These are phyloP conservation scores for Lochmaea capreae DNA, from an alignment of 2,888 invertebrate genomes.

Conservation along the genomic window DNA sequence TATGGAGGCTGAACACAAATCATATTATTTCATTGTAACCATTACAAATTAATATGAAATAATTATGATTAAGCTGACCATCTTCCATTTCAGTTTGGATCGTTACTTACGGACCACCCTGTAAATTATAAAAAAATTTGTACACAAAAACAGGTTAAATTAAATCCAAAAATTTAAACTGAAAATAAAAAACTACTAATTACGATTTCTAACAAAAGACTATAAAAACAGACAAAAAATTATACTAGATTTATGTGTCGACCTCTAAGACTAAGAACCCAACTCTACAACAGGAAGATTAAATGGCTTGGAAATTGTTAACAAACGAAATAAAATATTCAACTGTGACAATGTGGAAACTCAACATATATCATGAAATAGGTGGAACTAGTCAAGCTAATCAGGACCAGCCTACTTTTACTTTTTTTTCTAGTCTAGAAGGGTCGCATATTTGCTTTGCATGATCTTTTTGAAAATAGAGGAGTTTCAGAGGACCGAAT, in stretches of 20 bases:
- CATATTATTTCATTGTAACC: too few relatives aligned
- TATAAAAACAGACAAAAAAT: background rate
- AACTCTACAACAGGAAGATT: constrained; percentile 21
- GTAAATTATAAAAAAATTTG: too few relatives aligned
- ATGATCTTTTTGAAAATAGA: constrained; percentile 7
- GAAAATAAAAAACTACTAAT: too few relatives aligned
- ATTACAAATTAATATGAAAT: too few relatives aligned
- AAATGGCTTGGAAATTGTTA: constrained; percentile 27
- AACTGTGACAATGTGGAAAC: background rate
- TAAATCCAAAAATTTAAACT: too few relatives aligned
- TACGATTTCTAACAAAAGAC: too few relatives aligned
- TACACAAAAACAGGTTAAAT: too few relatives aligned
- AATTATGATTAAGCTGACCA: too few relatives aligned
- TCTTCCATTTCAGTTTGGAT: too few relatives aligned
- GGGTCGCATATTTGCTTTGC: constrained; percentile 10
- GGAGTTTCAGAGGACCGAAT: background rate
- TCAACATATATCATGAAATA: constrained; percentile 10
- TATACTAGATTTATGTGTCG: background rate
- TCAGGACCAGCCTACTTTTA: constrained; percentile 10
- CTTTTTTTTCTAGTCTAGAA: constrained; percentile 6
- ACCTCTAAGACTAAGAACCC: constrained; percentile 14
- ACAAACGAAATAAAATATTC: constrained; percentile 28
- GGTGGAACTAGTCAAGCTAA: constrained; percentile 14
- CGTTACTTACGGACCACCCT: too few relatives aligned
- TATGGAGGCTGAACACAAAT: too few relatives aligned